Conservation (phyloP, 1,140 invertebrate genomes). For the Venturia canescens region DNA sequence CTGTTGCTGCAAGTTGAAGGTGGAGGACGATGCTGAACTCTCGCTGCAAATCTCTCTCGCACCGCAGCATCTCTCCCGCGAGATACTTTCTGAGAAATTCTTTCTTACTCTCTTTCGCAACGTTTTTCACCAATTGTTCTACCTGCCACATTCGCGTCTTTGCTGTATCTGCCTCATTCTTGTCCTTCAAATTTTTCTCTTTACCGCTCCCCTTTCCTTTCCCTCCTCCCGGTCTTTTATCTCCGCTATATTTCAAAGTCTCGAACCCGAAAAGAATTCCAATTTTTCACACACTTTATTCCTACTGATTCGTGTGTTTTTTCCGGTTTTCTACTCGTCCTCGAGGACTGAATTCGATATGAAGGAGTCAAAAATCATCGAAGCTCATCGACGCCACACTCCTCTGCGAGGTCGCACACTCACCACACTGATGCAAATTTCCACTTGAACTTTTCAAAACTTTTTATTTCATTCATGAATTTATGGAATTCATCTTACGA, state of each 20-base stretch:
- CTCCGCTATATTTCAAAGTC: neutral
- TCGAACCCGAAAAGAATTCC: neutral
- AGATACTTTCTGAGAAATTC: constrained; percentile 60
- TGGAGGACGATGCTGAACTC: constrained; percentile 12
- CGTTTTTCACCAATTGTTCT: constrained; percentile 65
- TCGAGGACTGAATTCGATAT: no score
- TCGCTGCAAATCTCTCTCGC: constrained; percentile 17
- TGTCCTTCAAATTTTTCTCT: constrained; percentile 17
- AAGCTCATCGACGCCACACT: no score
- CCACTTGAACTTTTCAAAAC: no score
- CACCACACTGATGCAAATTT: no score
- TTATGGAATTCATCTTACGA: no score
- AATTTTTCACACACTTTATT: no score
- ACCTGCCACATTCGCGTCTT: constrained; percentile 43
- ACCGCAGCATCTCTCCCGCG: constrained; percentile 36
- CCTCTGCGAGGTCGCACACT: no score
- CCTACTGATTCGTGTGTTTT: no score
- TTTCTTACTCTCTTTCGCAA: constrained; percentile 49
- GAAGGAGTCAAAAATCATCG: no score
- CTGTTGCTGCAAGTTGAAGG: constrained; percentile 36
- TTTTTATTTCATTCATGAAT: no score
- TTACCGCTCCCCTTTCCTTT: neutral
- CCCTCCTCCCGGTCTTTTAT: neutral
- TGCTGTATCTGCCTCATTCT: constrained; percentile 33
- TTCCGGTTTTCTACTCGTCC: no score